Percentiles rank a stretch among this genome's conserved stretches.
Conservation (phyloP, 2,888 invertebrate species). For the Dynastes hyllus region DNA sequence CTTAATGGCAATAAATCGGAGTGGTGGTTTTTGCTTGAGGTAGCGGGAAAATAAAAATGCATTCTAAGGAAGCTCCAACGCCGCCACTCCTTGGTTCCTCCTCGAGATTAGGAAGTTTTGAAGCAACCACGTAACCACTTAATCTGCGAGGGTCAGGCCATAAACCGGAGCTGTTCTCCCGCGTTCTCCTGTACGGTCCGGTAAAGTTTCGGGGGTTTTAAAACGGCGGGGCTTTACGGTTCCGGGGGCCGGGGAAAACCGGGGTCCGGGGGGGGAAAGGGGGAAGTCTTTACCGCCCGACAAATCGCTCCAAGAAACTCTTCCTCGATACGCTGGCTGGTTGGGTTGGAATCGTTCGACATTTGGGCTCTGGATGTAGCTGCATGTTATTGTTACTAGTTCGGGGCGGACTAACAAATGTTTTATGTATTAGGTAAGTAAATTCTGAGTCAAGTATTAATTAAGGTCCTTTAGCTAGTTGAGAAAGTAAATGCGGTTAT, state of each 20-base stretch:
- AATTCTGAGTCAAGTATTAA: no score
- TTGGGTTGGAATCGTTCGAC: conserved; percentile 20
- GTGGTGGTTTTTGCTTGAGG: conserved; percentile 31
- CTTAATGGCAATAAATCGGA: conserved; percentile 43
- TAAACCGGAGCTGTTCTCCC: conserved; percentile 65
- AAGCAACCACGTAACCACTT: conserved; percentile 69
- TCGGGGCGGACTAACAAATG: neutral
- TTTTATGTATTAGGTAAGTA: conserved; percentile 26
- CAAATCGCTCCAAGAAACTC: conserved; percentile 21
- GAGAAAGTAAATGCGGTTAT: no score
- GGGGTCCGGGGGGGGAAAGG: conserved; percentile 24
- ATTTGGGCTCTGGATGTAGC: conserved; percentile 8
- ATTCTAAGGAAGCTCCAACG: conserved; percentile 17
- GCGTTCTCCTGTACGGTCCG: conserved; percentile 62
- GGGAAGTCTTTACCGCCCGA: conserved; percentile 50
- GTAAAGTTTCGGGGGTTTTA: conserved; percentile 55
- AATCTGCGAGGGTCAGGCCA: conserved; percentile 69
- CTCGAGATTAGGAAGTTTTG: conserved; percentile 66
- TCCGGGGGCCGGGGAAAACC: conserved; percentile 52
- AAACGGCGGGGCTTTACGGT: conserved; percentile 63
- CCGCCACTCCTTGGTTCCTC: conserved; percentile 49
- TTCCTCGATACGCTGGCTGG: neutral
- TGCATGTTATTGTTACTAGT: conserved; percentile 38
- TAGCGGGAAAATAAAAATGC: conserved; percentile 21
- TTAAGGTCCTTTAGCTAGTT: no score